Base-by-base conservation (phyloP, 2,113 vertebrate species). In the Pogona vitticeps region DNA sequence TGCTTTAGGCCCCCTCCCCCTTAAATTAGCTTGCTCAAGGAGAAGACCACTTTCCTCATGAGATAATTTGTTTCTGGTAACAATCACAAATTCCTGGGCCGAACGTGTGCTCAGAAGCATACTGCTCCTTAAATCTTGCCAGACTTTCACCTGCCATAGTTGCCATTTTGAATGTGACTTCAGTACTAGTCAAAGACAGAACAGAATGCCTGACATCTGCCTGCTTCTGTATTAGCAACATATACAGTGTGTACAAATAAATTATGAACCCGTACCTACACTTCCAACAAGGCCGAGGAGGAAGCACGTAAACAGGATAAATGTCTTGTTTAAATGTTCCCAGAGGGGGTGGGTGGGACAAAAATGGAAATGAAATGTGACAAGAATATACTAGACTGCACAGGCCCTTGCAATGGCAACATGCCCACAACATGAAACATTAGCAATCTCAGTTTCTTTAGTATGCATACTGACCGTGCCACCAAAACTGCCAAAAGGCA, bases 401-500 rank as follows among this genome's bases (percentile, higher is more conserved):
- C 59, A 28, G 17, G 36, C 26, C 58, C 17, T 42, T 86, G 71
- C 4, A 52, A 67, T 91, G 82, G 72, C 82, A 61, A 26, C 61
- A 68, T 68, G 65, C 65, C 28, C 28, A 26, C 31, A 68, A 7
- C 23, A 68, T 68, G 31, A n/a, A 68, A 31, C 28, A 68, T 68
- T 68, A 68, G 65, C 31, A 31, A 26, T 68, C 8, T 2, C 10
- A n/a, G 28, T 68, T 68, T 68, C 65, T 90, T 84, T 92, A 85
- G 88, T 88, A 93, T 52, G 46, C 46, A 52, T 95, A 98, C 96
- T 94, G 91, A 98, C 97, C 96, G 92, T 86, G 89, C 86, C 93
- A 88, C 96, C 96, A 93, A 95, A 94, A 89, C 94, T 92, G 94
- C 95, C 91, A 88, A 98, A 97, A 80, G 97, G 97, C 80, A 96